A percentile compares a stretch with the other conserved stretches of the same genome.
These are phyloP conservation scores for Antechinus flavipes DNA, from an alignment of 2,113 vertebrate species.

Conservation along the genomic window DNA sequence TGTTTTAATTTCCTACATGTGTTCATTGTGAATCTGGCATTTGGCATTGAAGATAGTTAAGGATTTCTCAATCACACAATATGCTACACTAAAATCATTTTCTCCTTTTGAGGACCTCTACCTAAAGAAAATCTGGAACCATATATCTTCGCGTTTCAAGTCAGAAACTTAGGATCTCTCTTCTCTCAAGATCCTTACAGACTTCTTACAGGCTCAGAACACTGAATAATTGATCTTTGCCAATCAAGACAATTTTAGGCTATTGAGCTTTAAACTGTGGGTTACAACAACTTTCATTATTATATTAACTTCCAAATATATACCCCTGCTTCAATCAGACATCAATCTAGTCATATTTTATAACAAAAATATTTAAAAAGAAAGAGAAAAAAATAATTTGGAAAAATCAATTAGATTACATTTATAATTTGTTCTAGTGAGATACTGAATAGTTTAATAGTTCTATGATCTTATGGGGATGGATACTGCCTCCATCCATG, in stretches of 20 bases:
- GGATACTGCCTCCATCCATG: not conserved
- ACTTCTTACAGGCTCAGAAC: not conserved
- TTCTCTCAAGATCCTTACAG: not conserved
- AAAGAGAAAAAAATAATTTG: not conserved
- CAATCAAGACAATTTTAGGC: not conserved
- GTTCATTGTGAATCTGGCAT: not conserved
- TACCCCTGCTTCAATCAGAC: not conserved
- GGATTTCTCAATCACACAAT: not conserved
- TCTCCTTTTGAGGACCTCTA: not conserved
- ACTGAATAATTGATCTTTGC: not conserved
- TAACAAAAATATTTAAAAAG: not conserved
- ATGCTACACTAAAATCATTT: not conserved
- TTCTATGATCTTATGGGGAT: not conserved
- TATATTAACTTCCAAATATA: not conserved
- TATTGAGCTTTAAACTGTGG: not conserved
- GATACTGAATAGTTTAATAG: not conserved
- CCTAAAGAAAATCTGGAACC: not conserved
- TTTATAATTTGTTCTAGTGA: not conserved
- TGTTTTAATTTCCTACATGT: not conserved
- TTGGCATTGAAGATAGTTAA: not conserved
- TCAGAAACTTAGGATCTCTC: not conserved
- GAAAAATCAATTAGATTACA: not conserved
- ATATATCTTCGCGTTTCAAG: not conserved
- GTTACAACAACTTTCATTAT: not conserved
- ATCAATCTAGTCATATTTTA: not conserved